phyloP scores from a whole-genome alignment of 2,797 vertebrate genomes.

The Ctenopoma kingsleyae region DNA sequence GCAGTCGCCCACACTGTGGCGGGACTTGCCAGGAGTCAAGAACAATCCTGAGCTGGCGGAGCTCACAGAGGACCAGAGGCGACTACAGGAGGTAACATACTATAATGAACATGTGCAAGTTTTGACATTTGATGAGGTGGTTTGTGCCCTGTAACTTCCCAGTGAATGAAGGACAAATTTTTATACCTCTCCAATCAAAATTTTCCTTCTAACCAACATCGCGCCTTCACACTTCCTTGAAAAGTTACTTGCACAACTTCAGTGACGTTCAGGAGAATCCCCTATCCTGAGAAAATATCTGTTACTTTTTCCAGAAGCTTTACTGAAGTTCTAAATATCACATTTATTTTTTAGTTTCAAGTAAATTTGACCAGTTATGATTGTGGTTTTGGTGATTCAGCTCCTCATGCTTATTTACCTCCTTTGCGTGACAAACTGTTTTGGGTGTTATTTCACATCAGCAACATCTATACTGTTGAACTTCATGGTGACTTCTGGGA shows the following conservation, averaged over 20 bases:
- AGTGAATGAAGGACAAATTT: background rate
- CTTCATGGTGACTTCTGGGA: slow-evolving; percentile 10
- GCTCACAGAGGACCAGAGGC: slow-evolving; percentile 90
- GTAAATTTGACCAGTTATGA: background rate
- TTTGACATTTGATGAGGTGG: background rate
- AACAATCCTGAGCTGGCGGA: slow-evolving; percentile 84
- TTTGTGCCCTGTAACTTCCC: slow-evolving; percentile 1
- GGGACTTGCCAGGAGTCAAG: slow-evolving; percentile 91
- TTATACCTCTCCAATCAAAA: background rate
- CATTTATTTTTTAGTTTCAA: background rate
- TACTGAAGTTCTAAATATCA: background rate
- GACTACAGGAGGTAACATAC: slow-evolving; percentile 92
- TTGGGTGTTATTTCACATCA: background rate
- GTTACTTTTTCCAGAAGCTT: background rate
- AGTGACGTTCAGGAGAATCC: background rate
- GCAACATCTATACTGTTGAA: background rate
- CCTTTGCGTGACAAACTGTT: background rate
- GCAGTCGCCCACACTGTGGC: slow-evolving; percentile 90
- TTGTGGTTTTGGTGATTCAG: slow-evolving; percentile 15
- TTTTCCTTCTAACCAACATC: background rate
- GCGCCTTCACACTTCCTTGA: background rate
- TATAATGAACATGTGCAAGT: background rate
- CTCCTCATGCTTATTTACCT: background rate
- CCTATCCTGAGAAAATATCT: background rate
- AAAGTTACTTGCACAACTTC: background rate